Conservation (phyloP, 2,113 vertebrate genomes). For the Perognathus longimembris region DNA sequence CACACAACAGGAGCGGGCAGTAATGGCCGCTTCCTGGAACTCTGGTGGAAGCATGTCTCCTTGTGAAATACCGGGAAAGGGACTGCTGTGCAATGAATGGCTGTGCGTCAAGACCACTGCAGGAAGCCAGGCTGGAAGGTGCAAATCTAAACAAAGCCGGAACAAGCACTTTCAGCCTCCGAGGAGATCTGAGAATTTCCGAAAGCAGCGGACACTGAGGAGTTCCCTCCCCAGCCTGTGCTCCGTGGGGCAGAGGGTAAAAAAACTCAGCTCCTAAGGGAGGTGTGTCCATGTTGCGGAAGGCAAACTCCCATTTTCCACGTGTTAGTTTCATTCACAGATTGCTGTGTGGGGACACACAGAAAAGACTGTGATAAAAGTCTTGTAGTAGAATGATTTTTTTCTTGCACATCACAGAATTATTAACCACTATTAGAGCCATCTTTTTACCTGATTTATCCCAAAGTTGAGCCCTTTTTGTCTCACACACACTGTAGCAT, state of each 20-base stretch:
- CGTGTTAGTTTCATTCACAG: conserved; percentile 37
- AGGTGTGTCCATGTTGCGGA: conserved; percentile 61
- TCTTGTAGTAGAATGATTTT: not conserved
- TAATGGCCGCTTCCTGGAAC: not conserved
- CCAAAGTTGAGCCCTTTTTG: not conserved
- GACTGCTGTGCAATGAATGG: not conserved
- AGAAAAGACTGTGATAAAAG: conserved; percentile 42
- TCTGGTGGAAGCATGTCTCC: not conserved
- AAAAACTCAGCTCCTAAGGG: conserved; percentile 67
- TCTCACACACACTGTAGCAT: not conserved
- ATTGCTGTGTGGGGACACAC: conserved; percentile 2
- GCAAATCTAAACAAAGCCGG: conserved; percentile 57
- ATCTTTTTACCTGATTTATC: conserved; percentile 1
- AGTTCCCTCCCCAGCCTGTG: conserved; percentile 42
- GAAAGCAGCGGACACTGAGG: not conserved
- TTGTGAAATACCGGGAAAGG: not conserved
- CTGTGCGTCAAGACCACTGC: not conserved
- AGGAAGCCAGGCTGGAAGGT: conserved; percentile 52
- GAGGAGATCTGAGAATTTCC: conserved; percentile 69
- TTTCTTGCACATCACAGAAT: conserved; percentile 31
- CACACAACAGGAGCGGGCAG: not conserved
- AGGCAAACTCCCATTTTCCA: conserved; percentile 60
- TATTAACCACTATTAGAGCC: conserved; percentile 27
- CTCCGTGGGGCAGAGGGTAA: conserved; percentile 77
- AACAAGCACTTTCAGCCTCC: conserved; percentile 53